These are phyloP conservation scores for Catagonus wagneri DNA, from an alignment of 2,113 vertebrate genomes.

Conservation along the genomic window DNA sequence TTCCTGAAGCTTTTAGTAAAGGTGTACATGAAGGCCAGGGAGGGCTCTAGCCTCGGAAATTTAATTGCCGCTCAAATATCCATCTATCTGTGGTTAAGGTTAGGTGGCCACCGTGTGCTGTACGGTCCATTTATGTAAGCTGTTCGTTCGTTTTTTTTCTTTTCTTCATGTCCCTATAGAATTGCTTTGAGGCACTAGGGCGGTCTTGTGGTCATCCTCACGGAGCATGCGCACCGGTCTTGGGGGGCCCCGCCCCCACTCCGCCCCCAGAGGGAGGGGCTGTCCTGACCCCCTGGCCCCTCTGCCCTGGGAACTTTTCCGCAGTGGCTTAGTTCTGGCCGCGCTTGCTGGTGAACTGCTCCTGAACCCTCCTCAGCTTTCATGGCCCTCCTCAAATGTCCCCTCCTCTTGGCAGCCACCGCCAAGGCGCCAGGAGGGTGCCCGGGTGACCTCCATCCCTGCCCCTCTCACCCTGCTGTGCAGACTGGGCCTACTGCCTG, in stretches of 20 bases:
- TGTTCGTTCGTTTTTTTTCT: not conserved
- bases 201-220: not conserved
- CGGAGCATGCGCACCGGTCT: rapidly evolving
- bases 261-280: not conserved
- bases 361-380: not conserved
- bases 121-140: not conserved
- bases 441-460: too few relatives aligned
- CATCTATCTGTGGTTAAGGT: rapidly evolving
- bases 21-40: not conserved
- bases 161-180: not conserved
- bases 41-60: not conserved
- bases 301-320: rapidly evolving
- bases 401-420: not conserved
- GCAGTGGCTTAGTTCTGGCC: not conserved
- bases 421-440: rapidly evolving
- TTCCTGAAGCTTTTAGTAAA: not conserved
- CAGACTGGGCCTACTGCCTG: rapidly evolving
- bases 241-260: not conserved
- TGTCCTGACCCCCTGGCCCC: rapidly evolving
- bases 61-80: not conserved
- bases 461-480: not conserved
- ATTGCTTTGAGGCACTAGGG: not conserved
- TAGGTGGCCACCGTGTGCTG: not conserved
- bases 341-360: not conserved
- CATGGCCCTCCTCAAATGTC: constrained; percentile 36